Conservation (phyloP, 2,888 invertebrate genomes). For the Leuctra nigra region DNA sequence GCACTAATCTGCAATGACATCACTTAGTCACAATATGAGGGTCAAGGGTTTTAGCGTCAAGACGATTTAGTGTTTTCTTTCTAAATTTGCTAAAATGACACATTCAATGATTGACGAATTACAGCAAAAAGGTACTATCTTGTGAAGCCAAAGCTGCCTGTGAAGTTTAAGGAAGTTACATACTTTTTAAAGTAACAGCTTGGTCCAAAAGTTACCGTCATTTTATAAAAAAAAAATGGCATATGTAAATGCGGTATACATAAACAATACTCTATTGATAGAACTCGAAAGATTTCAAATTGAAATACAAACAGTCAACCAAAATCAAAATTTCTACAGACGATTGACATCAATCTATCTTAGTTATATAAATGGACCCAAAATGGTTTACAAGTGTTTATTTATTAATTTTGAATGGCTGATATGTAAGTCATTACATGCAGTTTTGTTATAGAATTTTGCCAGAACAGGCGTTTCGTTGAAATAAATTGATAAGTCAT, state of each 20-base stretch:
- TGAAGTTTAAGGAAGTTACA: conserved; percentile 6
- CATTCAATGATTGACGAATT: conserved; percentile 12
- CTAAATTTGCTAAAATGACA: conserved; percentile 13
- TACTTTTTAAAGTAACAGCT: conserved; percentile 21
- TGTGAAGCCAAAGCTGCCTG: conserved; percentile 26
- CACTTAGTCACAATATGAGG: conserved; percentile 21
- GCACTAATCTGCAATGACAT: conserved; percentile 24
- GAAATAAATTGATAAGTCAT: too few relatives aligned
- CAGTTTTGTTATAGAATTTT: too few relatives aligned
- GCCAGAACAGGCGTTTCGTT: too few relatives aligned
- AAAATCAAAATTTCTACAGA: background rate
- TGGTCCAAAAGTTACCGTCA: conserved; percentile 22
- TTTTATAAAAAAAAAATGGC: background rate
- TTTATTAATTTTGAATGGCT: conserved; percentile 16
- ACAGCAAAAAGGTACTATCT: conserved; percentile 21
- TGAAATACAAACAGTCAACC: too few relatives aligned
- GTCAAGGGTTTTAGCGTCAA: conserved; percentile 16
- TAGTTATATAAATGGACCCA: conserved; percentile 9
- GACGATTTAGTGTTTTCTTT: conserved; percentile 7
- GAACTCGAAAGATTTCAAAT: background rate
- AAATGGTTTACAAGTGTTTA: background rate
- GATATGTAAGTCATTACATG: conserved; percentile 20
- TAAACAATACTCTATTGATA: background rate
- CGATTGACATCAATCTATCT: background rate
- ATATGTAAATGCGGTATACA: conserved; percentile 6